Evolutionary conservation across 2,113 vertebrate genomes (phyloP), one percentile per base, ranked within the genome.

Genomic region (Tetraodon nigroviridis): DNA sequence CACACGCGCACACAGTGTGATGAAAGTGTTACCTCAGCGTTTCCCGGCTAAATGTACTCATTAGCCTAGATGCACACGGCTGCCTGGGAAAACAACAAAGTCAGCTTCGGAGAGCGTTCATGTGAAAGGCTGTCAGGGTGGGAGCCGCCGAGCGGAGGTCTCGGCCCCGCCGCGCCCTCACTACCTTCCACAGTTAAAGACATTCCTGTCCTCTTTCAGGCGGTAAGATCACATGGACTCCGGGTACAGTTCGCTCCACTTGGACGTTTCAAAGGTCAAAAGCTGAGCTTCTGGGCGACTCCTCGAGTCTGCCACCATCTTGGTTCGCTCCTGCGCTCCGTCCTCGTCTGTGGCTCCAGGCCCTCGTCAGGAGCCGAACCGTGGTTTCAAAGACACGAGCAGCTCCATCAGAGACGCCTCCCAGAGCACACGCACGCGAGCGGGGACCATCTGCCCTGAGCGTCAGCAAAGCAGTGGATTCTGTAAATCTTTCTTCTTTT

Each of bases 51-150:
- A 89, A 89, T 88, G 82, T 89, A 86, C 88, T 89, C 86, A 89
- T 89, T 89, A 89, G 84, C 85, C 86, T 86, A 86, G 85, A 87
- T 90, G 82, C 88, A 88, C 86, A 87, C 85, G 88, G 84, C 81
- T 88, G 84, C 79, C 85, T 88, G 80, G 79, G 83, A 87, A 87
- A 88, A 89, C 87, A 87, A 88, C 82, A 86, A 86, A 87, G 84
- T 85, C 84, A 87, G 86, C 86, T 80, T 67, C 74, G 80, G 78
- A 69, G 81, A 82, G 79, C 86, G 83, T 86, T 87, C 81, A 83
- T 89, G 84, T 86, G 72, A 73, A 75, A 78, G 79, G 66, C 80
- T 86, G 86, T 84, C 86, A 82, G 73, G 83, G 79, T 2, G 47
- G 64, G 65, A 83, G 82, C 84, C 83, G 73, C 60, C 82, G 84